Base-by-base conservation (phyloP, 2,888 invertebrate species). In the Callimorpha dominula region DNA sequence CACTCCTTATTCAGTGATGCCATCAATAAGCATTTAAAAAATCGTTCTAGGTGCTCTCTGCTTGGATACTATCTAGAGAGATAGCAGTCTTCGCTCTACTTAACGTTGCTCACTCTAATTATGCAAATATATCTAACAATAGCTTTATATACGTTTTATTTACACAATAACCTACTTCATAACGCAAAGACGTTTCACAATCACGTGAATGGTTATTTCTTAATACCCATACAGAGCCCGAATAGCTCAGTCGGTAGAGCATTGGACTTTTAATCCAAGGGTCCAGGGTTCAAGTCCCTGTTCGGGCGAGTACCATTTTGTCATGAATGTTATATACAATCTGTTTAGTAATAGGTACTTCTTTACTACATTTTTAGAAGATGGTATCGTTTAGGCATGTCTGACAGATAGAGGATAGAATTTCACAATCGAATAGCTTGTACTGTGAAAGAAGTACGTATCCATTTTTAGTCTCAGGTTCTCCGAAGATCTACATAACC, bases 181-280 rank as follows among this genome's bases (percentile, higher is more conserved):
- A 57, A 20, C 6, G 17, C n/a, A 7, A 8, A 5, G n/a, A n/a
- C 54, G n/a, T 3, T 54, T 4, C 9, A n/a, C n/a, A n/a, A 54
- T 8, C 17, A n/a, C 9, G 54, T n/a, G 9, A 54, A 3, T 4
- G 8, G 9, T 8, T 54, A 54, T 54, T 54, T n/a, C 54, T n/a
- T n/a, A 8, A 17, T n/a, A 54, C 1, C 9, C 4, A 4, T 20
- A 9, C 20, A 60, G 20, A 60, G 96, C 96, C 96, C 96, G 95
- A 95, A 95, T 96, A 31, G 31, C 31, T 31, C 31, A 31, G 31
- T 31, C 31, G 31, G 2, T 31, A 2, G 31, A 31, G 31, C 31
- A 31, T 31, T 31, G 2, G 31, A 31, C 31, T 31, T 31, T 31
- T 31, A 31, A 31, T 31, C 31, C 31, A 31, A 31, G 31, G 31